These are phyloP conservation scores for Nerophis lumbriciformis DNA, from an alignment of 2,113 vertebrate species.

Conservation along the genomic window DNA sequence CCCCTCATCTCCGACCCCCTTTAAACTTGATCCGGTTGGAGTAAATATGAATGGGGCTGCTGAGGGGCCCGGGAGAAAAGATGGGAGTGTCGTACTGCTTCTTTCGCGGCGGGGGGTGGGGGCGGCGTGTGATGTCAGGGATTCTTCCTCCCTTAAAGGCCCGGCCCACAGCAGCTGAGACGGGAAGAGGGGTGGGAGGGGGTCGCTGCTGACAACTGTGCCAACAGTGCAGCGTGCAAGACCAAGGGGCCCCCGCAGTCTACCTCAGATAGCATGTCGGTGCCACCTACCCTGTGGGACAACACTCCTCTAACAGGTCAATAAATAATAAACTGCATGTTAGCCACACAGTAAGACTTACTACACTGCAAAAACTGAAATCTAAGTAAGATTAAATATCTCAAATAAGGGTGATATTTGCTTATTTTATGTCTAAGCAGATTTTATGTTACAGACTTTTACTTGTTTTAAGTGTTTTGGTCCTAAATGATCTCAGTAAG, in stretches of 20 bases:
- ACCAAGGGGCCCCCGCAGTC: not conserved
- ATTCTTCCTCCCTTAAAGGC: conserved; percentile 46
- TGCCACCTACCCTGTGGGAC: conserved; percentile 6
- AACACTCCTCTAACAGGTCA: not conserved
- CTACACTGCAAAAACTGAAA: too few relatives aligned
- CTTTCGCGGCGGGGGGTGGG: conserved; percentile 48
- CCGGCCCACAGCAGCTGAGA: conserved; percentile 87
- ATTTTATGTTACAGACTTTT: too few relatives aligned
- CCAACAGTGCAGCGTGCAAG: conserved; percentile 39
- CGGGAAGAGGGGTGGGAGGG: conserved; percentile 15
- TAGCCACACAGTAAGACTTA: too few relatives aligned
- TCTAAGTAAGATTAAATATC: too few relatives aligned
- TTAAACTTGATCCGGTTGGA: conserved; percentile 59
- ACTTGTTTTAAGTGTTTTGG: too few relatives aligned
- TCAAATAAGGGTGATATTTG: too few relatives aligned
- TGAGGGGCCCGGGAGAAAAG: conserved; percentile 41
- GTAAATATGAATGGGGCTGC: conserved; percentile 57
- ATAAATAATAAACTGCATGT: conserved; percentile 1
- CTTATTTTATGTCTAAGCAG: too few relatives aligned
- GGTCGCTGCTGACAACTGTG: conserved; percentile 76
- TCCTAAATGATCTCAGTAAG: too few relatives aligned
- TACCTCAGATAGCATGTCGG: conserved; percentile 13
- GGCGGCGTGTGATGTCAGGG: conserved; percentile 57
- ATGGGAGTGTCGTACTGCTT: conserved; percentile 29
- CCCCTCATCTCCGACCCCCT: conserved; percentile 16